Evolutionary conservation across 2,797 vertebrate species (phyloP).

Genomic region (Sylvilagus floridanus): DNA sequence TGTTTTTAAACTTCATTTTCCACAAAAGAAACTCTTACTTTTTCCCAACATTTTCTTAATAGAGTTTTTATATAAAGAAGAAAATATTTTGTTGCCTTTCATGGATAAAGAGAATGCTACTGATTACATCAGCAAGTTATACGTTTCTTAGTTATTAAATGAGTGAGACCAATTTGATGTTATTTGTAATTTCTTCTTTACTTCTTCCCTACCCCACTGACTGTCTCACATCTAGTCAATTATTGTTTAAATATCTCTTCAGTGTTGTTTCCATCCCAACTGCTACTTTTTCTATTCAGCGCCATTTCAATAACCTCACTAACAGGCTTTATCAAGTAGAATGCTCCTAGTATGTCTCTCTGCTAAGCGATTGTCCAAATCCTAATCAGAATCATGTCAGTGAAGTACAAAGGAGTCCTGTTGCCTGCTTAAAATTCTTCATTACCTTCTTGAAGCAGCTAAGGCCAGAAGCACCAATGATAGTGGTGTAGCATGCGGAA

Average conservation of each 20-base stretch:
- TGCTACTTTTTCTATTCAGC: neutral
- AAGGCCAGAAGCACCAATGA: neutral
- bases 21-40: neutral
- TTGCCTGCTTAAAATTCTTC: neutral
- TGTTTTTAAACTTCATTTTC: neutral
- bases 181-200: neutral
- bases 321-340: neutral
- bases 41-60: conserved; percentile 35
- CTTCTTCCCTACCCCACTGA: neutral
- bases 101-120: neutral
- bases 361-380: neutral
- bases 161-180: neutral
- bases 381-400: neutral
- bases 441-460: neutral
- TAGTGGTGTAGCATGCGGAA: neutral
- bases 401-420: conserved; percentile 8
- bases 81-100: neutral
- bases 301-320: neutral
- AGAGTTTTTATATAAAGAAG: neutral
- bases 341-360: neutral
- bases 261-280: neutral
- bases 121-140: neutral
- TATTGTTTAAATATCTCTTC: neutral
- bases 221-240: neutral
- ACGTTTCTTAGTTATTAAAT: neutral